Conservation (phyloP, 2,113 vertebrate species). For the Coturnix japonica region DNA sequence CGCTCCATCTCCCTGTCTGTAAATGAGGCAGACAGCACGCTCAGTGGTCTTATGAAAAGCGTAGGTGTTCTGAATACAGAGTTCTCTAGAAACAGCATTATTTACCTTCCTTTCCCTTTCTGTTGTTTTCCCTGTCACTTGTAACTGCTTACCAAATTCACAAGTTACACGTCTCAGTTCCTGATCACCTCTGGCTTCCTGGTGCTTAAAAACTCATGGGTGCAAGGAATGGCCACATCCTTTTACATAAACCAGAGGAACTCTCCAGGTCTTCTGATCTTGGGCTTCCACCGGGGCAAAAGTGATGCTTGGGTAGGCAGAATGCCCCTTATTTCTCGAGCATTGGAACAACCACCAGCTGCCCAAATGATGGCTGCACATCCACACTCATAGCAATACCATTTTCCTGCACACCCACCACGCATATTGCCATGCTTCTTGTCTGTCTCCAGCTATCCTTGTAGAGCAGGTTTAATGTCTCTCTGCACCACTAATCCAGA, state of each 20-base stretch:
- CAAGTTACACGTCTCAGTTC: neutral
- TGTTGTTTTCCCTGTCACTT: neutral
- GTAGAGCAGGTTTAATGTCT: neutral
- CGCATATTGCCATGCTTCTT: neutral
- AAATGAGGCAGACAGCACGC: neutral
- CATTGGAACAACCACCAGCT: fast-evolving
- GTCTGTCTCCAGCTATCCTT: neutral
- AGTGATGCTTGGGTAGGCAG: neutral
- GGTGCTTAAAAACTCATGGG: neutral
- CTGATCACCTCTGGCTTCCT: neutral
- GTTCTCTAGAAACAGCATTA: neutral
- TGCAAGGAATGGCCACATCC: neutral
- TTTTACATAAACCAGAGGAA: neutral
- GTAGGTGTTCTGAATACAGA: neutral
- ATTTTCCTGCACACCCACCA: neutral
- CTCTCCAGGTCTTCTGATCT: neutral
- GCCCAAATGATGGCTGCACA: neutral
- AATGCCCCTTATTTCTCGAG: fast-evolving
- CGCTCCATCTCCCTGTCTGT: neutral
- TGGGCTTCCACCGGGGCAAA: neutral
- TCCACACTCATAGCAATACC: neutral
- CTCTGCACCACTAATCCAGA: neutral
- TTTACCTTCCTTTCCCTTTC: neutral
- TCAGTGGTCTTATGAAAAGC: neutral
- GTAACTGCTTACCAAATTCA: neutral